Percentiles rank a stretch among this genome's conserved stretches.
Conservation (phyloP, 2,113 vertebrate species). For the Psephotus haematonotus region DNA sequence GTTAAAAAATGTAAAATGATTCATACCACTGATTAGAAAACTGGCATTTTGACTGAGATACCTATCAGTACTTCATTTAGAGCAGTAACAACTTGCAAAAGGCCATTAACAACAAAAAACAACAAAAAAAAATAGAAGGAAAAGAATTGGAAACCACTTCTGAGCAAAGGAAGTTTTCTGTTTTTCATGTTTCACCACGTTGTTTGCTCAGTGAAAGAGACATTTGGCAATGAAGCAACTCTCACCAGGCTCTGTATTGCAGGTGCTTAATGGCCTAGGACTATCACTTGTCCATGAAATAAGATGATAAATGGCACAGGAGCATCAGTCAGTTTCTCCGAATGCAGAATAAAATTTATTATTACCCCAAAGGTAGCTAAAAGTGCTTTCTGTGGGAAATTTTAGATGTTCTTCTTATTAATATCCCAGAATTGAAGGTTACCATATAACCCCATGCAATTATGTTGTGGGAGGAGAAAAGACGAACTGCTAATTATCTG, state of each 20-base stretch:
- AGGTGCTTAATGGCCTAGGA: slow-evolving; percentile 14
- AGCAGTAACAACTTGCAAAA: background rate
- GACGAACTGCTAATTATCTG: background rate
- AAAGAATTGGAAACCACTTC: background rate
- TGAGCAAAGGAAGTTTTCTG: background rate
- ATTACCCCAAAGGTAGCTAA: background rate
- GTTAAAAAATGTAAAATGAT: background rate
- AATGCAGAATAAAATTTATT: slow-evolving; percentile 1
- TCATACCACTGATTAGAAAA: background rate
- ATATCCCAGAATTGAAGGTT: background rate
- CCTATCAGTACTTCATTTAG: background rate
- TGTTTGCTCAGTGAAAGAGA: background rate
- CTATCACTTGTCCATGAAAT: background rate
- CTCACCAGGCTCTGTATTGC: background rate
- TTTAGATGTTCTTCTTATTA: background rate
- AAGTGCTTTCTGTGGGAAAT: background rate
- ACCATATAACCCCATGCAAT: background rate
- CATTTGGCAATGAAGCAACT: background rate
- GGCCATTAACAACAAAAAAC: background rate
- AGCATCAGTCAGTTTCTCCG: background rate
- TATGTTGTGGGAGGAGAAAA: background rate
- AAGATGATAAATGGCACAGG: background rate
- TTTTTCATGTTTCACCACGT: background rate
- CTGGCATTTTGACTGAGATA: background rate
- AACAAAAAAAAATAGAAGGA: background rate